phyloP scores from a whole-genome alignment of 2,888 invertebrate species.

The Diarsia dahlii region DNA sequence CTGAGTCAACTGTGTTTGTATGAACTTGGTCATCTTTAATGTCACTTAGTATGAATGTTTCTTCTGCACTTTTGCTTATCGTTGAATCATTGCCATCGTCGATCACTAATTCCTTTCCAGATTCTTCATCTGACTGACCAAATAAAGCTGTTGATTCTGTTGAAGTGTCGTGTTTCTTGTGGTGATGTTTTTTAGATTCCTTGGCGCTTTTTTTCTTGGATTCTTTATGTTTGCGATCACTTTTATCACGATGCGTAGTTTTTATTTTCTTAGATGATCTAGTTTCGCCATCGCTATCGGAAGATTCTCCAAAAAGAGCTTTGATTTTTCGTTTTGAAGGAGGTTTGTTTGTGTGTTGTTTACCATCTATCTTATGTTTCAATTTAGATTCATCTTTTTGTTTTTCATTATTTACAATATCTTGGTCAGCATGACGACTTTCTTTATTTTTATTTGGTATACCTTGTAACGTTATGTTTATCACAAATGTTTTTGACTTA shows the following conservation, averaged over 20 bases:
- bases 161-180: conserved; percentile 37
- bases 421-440: conserved; percentile 52
- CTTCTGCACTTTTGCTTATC: conserved; percentile 65
- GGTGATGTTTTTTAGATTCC: conserved; percentile 35
- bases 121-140: conserved; percentile 74
- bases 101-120: conserved; percentile 80
- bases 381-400: conserved; percentile 50
- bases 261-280: conserved; percentile 74
- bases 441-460: conserved; percentile 75
- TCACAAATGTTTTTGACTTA: conserved; percentile 79
- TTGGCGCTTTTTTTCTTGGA: conserved; percentile 50
- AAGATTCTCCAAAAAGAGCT: conserved; percentile 89
- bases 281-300: conserved; percentile 82
- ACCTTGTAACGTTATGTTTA: conserved; percentile 86
- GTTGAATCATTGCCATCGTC: conserved; percentile 71
- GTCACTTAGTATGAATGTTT: conserved; percentile 61
- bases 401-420: conserved; percentile 45
- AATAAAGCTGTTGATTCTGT: conserved; percentile 55
- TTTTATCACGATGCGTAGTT: conserved; percentile 65
- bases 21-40: conserved; percentile 34
- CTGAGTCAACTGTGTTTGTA: conserved; percentile 30
- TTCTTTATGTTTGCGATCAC: conserved; percentile 62
- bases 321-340: conserved; percentile 85
- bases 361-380: conserved; percentile 57
- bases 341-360: conserved; percentile 72